Evolutionary conservation across 2,113 vertebrate genomes (phyloP), one percentile per base, ranked within the genome.

Genomic region (Sterna hirundo): DNA sequence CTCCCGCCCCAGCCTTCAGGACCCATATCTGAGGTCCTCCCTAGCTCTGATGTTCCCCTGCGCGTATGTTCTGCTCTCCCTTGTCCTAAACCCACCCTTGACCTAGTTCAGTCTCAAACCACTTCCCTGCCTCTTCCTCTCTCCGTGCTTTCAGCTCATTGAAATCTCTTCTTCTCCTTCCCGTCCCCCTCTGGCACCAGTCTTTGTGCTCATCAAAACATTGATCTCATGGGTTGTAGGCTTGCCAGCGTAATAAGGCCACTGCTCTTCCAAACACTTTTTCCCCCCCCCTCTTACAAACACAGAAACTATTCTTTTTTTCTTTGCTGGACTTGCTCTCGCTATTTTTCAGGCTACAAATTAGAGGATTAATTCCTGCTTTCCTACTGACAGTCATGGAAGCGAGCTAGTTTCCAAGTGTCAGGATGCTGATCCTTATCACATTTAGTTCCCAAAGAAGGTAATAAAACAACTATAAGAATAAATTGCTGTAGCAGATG

Each of bases 191-290:
- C 78, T 93, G 87, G 94, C 95, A 91, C 71, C 17, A 32, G 62
- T 64, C 74, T 82, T 76, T 34, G 36, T 83, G 94, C 93, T 96
- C 94, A 85, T 95, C 94, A 96, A 93, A 96, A 94, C 87, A 83
- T 72, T 90, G 96, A 95, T 96, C 90, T 95, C 87, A 69, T 83
- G 46, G 90, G 54, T 75, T 95, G 87, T 61, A 82, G 87, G 52
- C 75, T 38, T 96, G 96, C 95, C 93, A 96, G 82, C 78, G 30
- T 79, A 91, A 95, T 75, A 85, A 90, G 82, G 94, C 90, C 78
- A 83, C 66, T 85, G 91, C 87, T 94, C 44, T 91, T 95, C 81
- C 84, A 95, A 93, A 61, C 65, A 29, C 64, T 42, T 47, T 36
- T 13, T 2, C 6, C 8, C 12, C 10, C 21, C 36, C 3, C 11